Evolutionary conservation across 2,797 vertebrate species (phyloP), one percentile per base, ranked within the genome.

Genomic region (Melanotaenia maccullochi): DNA sequence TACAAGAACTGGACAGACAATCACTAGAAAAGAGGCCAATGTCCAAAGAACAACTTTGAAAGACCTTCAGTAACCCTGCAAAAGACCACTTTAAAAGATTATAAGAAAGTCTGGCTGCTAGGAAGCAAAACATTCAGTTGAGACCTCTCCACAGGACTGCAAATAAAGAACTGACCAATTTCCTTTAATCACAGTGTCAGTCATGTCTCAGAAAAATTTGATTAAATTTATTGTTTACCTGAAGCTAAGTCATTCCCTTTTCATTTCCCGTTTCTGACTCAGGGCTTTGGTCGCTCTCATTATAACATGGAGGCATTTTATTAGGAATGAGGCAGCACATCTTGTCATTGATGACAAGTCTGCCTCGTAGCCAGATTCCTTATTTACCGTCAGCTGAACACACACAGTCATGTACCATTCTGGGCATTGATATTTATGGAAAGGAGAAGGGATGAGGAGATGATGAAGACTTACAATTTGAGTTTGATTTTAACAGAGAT

Each of bases 401-500:
- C 24, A 60, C 63, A 25, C 3, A 13, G 40, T 25, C 42, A 13
- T 22, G 40, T 38, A 47, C 73, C 3, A 47, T 28, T 25, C 44
- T 62, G 36, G 5, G 59, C 16, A 54, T 28, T 70, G 28, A 56
- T 55, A 33, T 57, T 42, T 60, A 59, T 9, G 22, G 7, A 38
- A 6, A 61, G 38, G 52, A 25, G 40, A 54, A 40, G 13, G 12
- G 30, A 47, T 25, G 38, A 64, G 51, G 56, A 73, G 65, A 58
- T 65, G 55, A 67, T 87, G 74, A 74, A 73, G 68, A 81, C 52
- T 61, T 84, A n/a, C n/a, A n/a, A n/a, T n/a, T n/a, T n/a, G n/a
- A n/a, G 63, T 86, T 85, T 87, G 60, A 87, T 90, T 93, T 85
- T 93, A 95, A 96, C 96, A 79, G 98, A 99, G 78, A 95, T 97